A percentile compares a stretch with the other conserved stretches of the same genome.
These are phyloP conservation scores for Julus scanicus DNA, from an alignment of 2,888 invertebrate genomes.

Conservation along the genomic window DNA sequence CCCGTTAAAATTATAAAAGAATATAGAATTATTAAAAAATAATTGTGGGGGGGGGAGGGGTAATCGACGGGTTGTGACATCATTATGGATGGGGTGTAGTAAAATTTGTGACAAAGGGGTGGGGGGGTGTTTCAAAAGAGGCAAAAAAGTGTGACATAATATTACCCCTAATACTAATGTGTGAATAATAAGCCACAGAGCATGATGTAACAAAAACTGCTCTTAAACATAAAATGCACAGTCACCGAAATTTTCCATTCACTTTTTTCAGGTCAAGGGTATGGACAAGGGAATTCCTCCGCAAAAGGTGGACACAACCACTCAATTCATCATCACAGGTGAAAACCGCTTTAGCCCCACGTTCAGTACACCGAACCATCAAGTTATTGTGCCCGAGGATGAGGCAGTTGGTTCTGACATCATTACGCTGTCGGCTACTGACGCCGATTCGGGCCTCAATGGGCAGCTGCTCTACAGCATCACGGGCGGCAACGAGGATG, in stretches of 20 bases:
- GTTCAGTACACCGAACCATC: conserved; percentile 83
- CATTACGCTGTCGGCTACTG: conserved; percentile 83
- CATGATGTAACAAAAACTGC: too few relatives aligned
- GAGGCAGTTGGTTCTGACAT: conserved; percentile 87
- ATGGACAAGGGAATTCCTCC: conserved; percentile 89
- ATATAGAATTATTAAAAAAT: too few relatives aligned
- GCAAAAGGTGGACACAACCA: conserved; percentile 78
- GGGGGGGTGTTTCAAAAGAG: too few relatives aligned
- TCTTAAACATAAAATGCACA: not conserved
- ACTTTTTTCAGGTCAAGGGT: conserved; percentile 76
- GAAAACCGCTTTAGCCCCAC: conserved; percentile 83
- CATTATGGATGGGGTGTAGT: too few relatives aligned
- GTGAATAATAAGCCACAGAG: too few relatives aligned
- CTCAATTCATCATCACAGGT: conserved; percentile 83
- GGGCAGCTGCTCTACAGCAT: conserved; percentile 87
- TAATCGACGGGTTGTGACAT: too few relatives aligned
- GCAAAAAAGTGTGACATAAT: too few relatives aligned
- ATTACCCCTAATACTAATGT: too few relatives aligned
- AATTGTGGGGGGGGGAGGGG: too few relatives aligned
- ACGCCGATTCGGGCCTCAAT: conserved; percentile 87
- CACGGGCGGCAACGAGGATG: conserved; percentile 82
- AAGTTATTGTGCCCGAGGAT: conserved; percentile 91
- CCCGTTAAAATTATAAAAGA: too few relatives aligned
- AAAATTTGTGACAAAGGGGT: too few relatives aligned
- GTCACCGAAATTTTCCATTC: not conserved